Conservation (phyloP, 2,888 invertebrate species). For the Notocelia uddmanniana region DNA sequence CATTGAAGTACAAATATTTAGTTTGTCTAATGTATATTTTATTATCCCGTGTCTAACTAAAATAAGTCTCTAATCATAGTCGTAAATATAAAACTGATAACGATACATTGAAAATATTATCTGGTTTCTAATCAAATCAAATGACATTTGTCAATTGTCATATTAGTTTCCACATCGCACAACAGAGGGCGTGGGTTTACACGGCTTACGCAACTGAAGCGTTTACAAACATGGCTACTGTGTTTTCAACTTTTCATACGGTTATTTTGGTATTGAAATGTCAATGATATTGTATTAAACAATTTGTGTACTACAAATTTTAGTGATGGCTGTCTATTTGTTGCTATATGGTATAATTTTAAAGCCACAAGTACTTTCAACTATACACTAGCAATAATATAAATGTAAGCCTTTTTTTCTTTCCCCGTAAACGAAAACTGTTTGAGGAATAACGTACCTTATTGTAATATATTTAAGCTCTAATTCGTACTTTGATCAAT, state of each 20-base stretch:
- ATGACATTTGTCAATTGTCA: slow-evolving; percentile 13
- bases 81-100: slow-evolving; percentile 25
- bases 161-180: slow-evolving; percentile 45
- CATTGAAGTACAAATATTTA: background rate
- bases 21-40: background rate
- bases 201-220: slow-evolving; percentile 26
- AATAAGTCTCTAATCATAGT: slow-evolving; percentile 22
- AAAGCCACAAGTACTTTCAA: background rate
- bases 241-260: background rate
- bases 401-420: background rate
- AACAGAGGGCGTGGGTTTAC: slow-evolving; percentile 54
- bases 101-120: slow-evolving; percentile 40
- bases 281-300: background rate
- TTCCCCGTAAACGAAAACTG: slow-evolving; percentile 3
- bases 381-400: background rate
- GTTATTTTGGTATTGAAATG: background rate
- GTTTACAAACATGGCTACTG: slow-evolving; percentile 56
- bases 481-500: no score
- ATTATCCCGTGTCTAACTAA: slow-evolving; percentile 10
- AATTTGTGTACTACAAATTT: background rate
- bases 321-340: background rate
- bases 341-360: background rate
- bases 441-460: background rate
- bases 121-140: slow-evolving; percentile 11
- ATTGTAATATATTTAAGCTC: background rate